These are phyloP conservation scores for Anguilla obscura DNA, from an alignment of 2,797 vertebrate genomes.

Conservation along the genomic window DNA sequence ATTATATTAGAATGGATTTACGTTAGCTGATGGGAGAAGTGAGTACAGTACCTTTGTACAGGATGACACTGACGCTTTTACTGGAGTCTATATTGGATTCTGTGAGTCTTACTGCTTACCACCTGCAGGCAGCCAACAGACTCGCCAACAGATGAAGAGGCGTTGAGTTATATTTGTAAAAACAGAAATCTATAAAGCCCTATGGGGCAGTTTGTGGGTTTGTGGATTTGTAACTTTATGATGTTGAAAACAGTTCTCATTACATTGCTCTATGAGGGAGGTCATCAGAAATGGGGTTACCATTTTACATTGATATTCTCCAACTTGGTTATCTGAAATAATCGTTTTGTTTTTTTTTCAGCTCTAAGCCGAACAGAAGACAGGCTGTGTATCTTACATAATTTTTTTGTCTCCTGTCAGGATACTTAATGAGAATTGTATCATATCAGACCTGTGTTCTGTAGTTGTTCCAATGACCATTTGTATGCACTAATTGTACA, in stretches of 20 bases:
- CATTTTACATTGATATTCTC: not conserved
- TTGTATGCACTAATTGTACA: too few relatives aligned
- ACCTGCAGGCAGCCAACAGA: not conserved
- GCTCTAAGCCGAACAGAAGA: not conserved
- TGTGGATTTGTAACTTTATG: not conserved
- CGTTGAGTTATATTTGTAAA: not conserved
- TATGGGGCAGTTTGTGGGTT: not conserved
- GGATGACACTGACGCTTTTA: not conserved
- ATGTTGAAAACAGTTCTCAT: not conserved
- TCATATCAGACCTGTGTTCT: too few relatives aligned
- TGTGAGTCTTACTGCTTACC: not conserved
- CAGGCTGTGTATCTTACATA: not conserved
- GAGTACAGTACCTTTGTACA: not conserved
- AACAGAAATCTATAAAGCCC: not conserved
- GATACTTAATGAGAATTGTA: too few relatives aligned
- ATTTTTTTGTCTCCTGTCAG: not conserved
- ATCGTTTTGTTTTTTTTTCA: not conserved
- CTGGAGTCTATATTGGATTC: not conserved
- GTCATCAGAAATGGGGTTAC: not conserved
- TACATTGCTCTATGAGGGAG: not conserved
- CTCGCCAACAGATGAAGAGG: slow-evolving; percentile 3
- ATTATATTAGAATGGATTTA: not conserved
- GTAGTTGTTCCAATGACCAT: too few relatives aligned
- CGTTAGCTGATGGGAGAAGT: not conserved
- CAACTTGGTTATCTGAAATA: not conserved